phyloP scores from a whole-genome alignment of 1,140 invertebrate species.

The Chionoecetes opilio region DNA sequence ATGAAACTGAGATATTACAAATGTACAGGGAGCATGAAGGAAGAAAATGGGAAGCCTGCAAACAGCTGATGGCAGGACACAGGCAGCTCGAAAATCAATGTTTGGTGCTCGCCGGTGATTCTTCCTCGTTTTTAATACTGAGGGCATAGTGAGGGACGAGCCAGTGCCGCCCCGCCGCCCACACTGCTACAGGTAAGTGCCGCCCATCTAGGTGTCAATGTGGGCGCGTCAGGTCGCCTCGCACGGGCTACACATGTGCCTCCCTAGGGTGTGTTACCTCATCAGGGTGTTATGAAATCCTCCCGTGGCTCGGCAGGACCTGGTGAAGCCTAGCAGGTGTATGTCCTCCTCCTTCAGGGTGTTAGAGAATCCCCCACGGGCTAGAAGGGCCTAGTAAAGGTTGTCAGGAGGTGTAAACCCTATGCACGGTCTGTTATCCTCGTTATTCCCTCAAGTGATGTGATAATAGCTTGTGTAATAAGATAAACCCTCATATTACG shows the following conservation, averaged over 20 bases:
- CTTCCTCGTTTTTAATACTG: not conserved
- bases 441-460: too few relatives aligned
- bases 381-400: too few relatives aligned
- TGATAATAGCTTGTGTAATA: too few relatives aligned
- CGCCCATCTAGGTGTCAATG: not conserved
- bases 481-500: too few relatives aligned
- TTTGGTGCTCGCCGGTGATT: not conserved
- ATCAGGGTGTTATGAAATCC: not conserved
- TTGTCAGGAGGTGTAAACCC: too few relatives aligned
- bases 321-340: too few relatives aligned
- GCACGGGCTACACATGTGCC: too few relatives aligned
- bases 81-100: constrained; percentile 14
- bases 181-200: not conserved
- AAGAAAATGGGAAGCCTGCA: constrained; percentile 3
- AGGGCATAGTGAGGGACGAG: not conserved
- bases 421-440: too few relatives aligned
- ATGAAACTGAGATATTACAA: too few relatives aligned
- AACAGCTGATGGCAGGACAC: constrained; percentile 12
- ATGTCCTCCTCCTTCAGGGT: too few relatives aligned
- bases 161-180: not conserved
- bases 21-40: not conserved
- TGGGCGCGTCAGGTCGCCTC: not conserved
- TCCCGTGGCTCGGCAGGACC: too few relatives aligned
- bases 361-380: too few relatives aligned
- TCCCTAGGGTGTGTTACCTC: not conserved